These are phyloP conservation scores for Macrostomum lignano DNA, from an alignment of 1,140 invertebrate species.

Conservation along the genomic window DNA sequence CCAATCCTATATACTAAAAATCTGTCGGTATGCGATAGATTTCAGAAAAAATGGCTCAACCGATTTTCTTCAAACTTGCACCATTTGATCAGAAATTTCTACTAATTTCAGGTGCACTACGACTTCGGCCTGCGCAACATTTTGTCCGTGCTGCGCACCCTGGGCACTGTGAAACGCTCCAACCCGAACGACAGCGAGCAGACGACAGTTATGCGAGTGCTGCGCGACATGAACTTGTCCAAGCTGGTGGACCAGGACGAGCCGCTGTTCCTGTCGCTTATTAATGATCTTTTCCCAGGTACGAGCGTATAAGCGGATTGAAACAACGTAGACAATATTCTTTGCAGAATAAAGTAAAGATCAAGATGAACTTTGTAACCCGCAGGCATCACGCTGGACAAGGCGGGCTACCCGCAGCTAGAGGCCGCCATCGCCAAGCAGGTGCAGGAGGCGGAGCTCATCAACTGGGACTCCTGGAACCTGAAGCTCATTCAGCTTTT, in stretches of 20 bases:
- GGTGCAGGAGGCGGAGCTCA: conserved; percentile 32
- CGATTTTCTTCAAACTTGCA: too few relatives aligned
- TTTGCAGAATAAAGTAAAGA: too few relatives aligned
- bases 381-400: conserved; percentile 66
- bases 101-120: conserved; percentile 51
- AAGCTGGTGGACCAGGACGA: conserved; percentile 89
- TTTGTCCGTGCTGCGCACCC: conserved; percentile 58
- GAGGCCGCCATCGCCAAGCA: conserved; percentile 24
- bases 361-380: too few relatives aligned
- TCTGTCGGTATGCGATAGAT: too few relatives aligned
- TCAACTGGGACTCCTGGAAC: conserved; percentile 73
- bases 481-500: conserved; percentile 71
- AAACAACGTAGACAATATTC: too few relatives aligned
- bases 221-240: conserved; percentile 88
- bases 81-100: too few relatives aligned
- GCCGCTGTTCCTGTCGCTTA: conserved; percentile 70
- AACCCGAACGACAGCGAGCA: conserved; percentile 70
- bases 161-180: conserved; percentile 61
- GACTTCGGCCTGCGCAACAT: conserved; percentile 86
- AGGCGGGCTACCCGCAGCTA: conserved; percentile 52
- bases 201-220: conserved; percentile 78
- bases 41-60: too few relatives aligned
- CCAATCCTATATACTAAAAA: too few relatives aligned
- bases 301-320: too few relatives aligned
- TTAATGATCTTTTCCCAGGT: conserved; percentile 71